A percentile compares a stretch with the other conserved stretches of the same genome.
These are phyloP conservation scores for Scophthalmus maximus DNA, from an alignment of 2,113 vertebrate genomes.

Conservation along the genomic window DNA sequence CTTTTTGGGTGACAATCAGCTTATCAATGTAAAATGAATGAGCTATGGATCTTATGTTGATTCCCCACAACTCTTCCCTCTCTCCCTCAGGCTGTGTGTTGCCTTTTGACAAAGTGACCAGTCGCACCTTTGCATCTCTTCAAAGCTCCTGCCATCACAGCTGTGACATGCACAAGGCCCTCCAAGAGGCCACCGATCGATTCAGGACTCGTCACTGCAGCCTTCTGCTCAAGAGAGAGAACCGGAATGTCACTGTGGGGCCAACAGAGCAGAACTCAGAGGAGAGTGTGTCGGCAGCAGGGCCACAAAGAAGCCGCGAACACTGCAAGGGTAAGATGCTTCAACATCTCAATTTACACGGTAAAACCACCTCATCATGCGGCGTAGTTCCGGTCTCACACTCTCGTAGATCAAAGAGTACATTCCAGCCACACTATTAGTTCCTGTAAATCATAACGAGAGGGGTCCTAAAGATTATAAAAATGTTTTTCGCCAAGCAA, in stretches of 20 bases:
- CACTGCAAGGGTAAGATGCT: slow-evolving; percentile 36
- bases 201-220: slow-evolving; percentile 46
- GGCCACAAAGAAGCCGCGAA: slow-evolving; percentile 8
- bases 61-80: neutral
- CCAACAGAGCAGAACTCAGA: neutral
- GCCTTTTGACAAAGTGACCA: slow-evolving; percentile 70
- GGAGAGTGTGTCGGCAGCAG: slow-evolving; percentile 1
- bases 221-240: neutral
- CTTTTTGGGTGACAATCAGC: too few relatives aligned
- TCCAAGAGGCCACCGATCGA: slow-evolving; percentile 60
- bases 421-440: too few relatives aligned
- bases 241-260: neutral
- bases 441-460: too few relatives aligned
- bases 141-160: slow-evolving; percentile 59
- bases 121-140: slow-evolving; percentile 63
- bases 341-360: too few relatives aligned
- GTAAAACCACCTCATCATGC: too few relatives aligned
- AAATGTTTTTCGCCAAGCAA: too few relatives aligned
- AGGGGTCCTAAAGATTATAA: too few relatives aligned
- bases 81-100: slow-evolving; percentile 69
- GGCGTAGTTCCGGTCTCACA: too few relatives aligned
- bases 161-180: slow-evolving; percentile 74
- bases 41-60: neutral
- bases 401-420: too few relatives aligned
- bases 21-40: neutral